Base-by-base conservation (phyloP, 2,888 invertebrate species). In the Pachydiplax longipennis region DNA sequence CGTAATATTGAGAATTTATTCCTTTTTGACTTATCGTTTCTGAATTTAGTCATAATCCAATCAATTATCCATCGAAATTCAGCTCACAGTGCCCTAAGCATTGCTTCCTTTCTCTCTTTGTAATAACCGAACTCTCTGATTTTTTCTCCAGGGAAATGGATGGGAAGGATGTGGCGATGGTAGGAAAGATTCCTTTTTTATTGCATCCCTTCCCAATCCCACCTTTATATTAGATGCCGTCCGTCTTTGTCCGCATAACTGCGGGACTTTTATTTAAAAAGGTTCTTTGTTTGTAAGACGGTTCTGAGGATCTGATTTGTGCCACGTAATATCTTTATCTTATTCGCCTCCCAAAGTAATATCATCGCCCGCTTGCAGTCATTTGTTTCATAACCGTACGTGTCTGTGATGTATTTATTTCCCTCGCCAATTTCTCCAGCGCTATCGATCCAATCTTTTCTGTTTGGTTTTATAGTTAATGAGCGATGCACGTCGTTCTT, bases 171-270 rank as follows among this genome's bases (percentile, higher is more conserved):
- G 48, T 48, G 13, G 65, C n/a, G n/a, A n/a, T 53, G n/a, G 37
- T 4, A 2, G 3, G 37, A 37, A 37, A 37, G 37, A 37, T 31
- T 53, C 40, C 82, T 83, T 83, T 35, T 44, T 81, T 53, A 48
- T 53, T 25, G 31, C 61, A 25, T 25, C 58, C n/a, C 87, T 25
- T 18, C 15, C n/a, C 15, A 53, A 10, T 73, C 31, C 31, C 73
- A 73, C 73, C 73, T 58, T 87, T 87, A 61, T 87, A 87, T 87
- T 87, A 65, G 65, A 65, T 58, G 18, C 53, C 87, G 61, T 87
- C 61, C 35, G 37, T 87, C 65, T 37, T 31, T 61, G 37, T 8
- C 87, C 61, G 37, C 61, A 87, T 87, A 87, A 37, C 87, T 65
- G 87, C 31, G 61, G 58, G 37, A 87, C 40, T 37, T 25, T 73